Base-by-base conservation (phyloP, 1,140 invertebrate genomes). In the Hyphantria cunea region DNA sequence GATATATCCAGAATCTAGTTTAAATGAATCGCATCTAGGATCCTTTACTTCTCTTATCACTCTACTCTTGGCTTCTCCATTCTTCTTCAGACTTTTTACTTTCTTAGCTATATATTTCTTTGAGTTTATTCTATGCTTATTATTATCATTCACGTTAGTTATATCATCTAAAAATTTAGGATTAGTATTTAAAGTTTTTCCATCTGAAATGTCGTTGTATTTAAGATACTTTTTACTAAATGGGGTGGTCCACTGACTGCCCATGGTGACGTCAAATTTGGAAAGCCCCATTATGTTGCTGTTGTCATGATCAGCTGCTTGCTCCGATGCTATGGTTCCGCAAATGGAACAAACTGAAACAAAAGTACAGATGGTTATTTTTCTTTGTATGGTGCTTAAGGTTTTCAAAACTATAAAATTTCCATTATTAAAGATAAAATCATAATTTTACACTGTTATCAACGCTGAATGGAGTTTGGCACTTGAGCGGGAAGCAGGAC, bases 301-400 rank as follows among this genome's bases (percentile, higher is more conserved):
- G 51, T 32, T 68, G 64, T 76, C 76, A 73, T 79, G 61, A 80
- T 77, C 75, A 78, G 72, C 72, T 75, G 55, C 64, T 71, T 58
- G 60, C 31, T 72, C 70, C 41, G 70, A 73, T 31, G 66, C 47
- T 32, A 64, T 66, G 50, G 5, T 25, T 3, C 72, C 71, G 64
- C 61, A 64, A 33, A 58, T 76, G 34, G 72, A 76, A 67, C 60
- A 80, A 71, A 78, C 84, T 84, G 82, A 9, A 86, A 86, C 74
- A 80, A 82, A 60, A 56, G 49, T 68, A 60, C 15, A 49, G 32
- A n/a, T 47, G 25, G 11, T 37, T 37, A 37, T 37, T 37, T n/a
- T n/a, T n/a, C n/a, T n/a, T n/a, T n/a, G n/a, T n/a, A n/a, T n/a
- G n/a, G n/a, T n/a, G n/a, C n/a, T n/a, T n/a, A n/a, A n/a, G n/a